Evolutionary conservation across 2,797 vertebrate genomes (phyloP), one percentile per base, ranked within the genome.

Genomic region (Mormyrops boulengeri): DNA sequence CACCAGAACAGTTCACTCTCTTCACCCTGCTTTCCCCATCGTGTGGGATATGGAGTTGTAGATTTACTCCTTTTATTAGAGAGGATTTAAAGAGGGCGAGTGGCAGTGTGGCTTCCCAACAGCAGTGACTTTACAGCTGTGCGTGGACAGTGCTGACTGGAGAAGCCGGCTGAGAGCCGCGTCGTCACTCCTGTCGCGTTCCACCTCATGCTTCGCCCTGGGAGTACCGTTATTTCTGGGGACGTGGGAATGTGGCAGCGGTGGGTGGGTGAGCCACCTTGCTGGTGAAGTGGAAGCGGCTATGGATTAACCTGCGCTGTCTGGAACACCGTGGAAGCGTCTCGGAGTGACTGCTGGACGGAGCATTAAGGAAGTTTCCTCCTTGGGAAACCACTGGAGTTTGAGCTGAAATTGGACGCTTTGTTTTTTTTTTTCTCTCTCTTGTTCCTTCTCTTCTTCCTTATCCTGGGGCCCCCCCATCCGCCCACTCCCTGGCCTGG

Each of bases 301-400:
- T 93, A 92, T 91, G 90, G 93, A 92, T 89, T 90, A 94, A 95
- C 93, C 96, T 96, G 95, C 55, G 92, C 95, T 93, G 92, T 95
- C 91, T 93, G 93, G 95, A 95, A 93, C 94, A 94, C 12, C n/a
- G 50, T 92, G 89, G 94, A 94, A 93, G 92, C 93, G 93, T 93
- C 90, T 89, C 11, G 73, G 88, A 85, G 90, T 91, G 11, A 92
- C 93, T 91, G 94, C 92, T 89, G 91, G 92, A 92, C 93, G 93
- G 91, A 94, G 91, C 91, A 60, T 90, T 89, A 90, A 80, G 85
- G 41, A 90, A 90, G 90, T 91, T 90, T 47, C 55, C 85, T 7
- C 50, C 91, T 52, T 89, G 91, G 92, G 89, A 91, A 91, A 88
- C 93, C 91, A 91, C 91, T 93, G 94, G 94, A 94, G 92, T 92